Evolutionary conservation across 1,140 invertebrate genomes (phyloP).

Genomic region (Aphidius gifuensis): DNA sequence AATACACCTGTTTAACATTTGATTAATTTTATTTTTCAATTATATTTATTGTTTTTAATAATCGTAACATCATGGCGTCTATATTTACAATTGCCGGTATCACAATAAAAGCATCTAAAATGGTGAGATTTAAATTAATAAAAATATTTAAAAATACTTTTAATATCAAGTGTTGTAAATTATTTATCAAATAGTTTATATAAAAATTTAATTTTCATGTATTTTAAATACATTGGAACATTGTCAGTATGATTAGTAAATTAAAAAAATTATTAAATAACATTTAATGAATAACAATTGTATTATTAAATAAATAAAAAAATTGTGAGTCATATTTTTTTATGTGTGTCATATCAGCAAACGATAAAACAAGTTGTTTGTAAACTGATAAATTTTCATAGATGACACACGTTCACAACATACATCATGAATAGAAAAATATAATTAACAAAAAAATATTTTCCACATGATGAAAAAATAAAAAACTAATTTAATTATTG

Average conservation of each 20-base stretch:
- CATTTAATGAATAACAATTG: not conserved
- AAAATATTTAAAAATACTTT: not conserved
- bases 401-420: slow-evolving; percentile 19
- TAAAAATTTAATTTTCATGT: no score
- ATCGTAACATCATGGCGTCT: slow-evolving; percentile 64
- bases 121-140: slow-evolving; percentile 61
- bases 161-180: no score
- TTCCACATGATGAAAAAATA: no score
- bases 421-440: not conserved
- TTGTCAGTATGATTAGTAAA: no score
- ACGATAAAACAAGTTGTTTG: slow-evolving; percentile 28
- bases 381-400: slow-evolving; percentile 25
- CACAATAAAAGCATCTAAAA: slow-evolving; percentile 73
- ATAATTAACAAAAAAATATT: no score
- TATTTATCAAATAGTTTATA: no score
- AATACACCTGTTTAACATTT: slow-evolving; percentile 1
- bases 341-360: slow-evolving; percentile 23
- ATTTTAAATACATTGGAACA: no score
- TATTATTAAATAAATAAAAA: not conserved
- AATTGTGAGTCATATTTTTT: slow-evolving; percentile 25
- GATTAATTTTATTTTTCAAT: not conserved
- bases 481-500: not conserved
- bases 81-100: slow-evolving; percentile 73
- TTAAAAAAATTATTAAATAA: no score
- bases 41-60: slow-evolving; percentile 14